These are phyloP conservation scores for Paguma larvata DNA, from an alignment of 2,797 vertebrate genomes.

Conservation along the genomic window DNA sequence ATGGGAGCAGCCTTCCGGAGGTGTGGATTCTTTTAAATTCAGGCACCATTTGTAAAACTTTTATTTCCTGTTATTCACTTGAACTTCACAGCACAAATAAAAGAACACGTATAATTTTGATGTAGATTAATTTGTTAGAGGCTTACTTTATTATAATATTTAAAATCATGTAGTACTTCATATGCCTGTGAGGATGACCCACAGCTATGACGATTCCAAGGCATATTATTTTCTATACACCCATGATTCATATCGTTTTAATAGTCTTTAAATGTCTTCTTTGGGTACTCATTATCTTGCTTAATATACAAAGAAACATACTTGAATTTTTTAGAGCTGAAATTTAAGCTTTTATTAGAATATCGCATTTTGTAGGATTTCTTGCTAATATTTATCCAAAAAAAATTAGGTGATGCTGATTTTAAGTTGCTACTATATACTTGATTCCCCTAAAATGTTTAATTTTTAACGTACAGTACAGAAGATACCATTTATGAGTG, in stretches of 20 bases:
- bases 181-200: neutral
- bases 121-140: neutral
- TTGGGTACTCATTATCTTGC: neutral
- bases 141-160: conserved; percentile 42
- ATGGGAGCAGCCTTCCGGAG: neutral
- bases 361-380: neutral
- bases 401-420: neutral
- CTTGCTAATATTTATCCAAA: neutral
- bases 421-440: neutral
- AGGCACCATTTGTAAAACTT: conserved; percentile 17
- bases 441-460: neutral
- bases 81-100: conserved; percentile 17
- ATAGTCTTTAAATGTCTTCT: neutral
- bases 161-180: neutral
- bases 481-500: neutral
- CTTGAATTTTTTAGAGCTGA: conserved; percentile 18
- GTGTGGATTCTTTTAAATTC: neutral
- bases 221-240: neutral
- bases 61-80: conserved; percentile 45
- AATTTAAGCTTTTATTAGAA: conserved; percentile 9
- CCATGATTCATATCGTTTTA: neutral
- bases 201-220: neutral
- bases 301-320: neutral
- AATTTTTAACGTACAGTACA: neutral
- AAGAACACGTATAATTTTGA: neutral